phyloP scores from a whole-genome alignment of 1,140 invertebrate species.

The Goniozus legneri region DNA sequence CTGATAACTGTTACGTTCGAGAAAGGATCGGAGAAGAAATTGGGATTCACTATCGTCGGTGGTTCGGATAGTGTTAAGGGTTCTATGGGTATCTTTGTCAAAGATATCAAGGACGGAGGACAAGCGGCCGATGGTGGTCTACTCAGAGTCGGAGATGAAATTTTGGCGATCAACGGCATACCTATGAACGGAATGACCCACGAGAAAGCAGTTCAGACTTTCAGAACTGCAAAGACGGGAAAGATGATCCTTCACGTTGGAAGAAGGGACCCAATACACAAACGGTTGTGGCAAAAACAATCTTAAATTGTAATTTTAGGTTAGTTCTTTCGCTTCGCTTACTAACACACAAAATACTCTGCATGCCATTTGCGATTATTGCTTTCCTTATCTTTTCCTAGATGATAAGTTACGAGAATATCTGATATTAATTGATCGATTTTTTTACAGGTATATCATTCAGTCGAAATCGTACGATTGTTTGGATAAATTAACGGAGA shows the following conservation, averaged over 20 bases:
- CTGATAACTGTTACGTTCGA: constrained; percentile 51
- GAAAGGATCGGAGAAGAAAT: constrained; percentile 64
- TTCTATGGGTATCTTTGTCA: constrained; percentile 70
- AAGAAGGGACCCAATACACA: constrained; percentile 50
- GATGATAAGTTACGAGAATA: neutral
- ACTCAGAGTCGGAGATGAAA: constrained; percentile 64
- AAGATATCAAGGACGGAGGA: constrained; percentile 65
- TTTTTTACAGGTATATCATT: constrained; percentile 34
- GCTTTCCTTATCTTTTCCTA: too few species aligned
- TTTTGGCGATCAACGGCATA: constrained; percentile 63
- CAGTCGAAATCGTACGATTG: constrained; percentile 46
- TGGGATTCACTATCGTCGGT: constrained; percentile 74
- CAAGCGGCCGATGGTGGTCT: constrained; percentile 66
- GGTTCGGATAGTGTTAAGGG: constrained; percentile 69
- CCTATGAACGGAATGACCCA: constrained; percentile 62
- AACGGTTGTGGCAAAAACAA: constrained; percentile 40
- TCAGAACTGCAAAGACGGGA: constrained; percentile 64
- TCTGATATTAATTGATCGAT: constrained; percentile 4
- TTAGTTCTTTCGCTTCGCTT: constrained; percentile 38
- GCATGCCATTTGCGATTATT: too few species aligned
- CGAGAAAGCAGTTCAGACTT: constrained; percentile 61
- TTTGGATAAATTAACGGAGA: constrained; percentile 36
- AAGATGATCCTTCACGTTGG: constrained; percentile 62
- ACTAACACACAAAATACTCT: too few species aligned
- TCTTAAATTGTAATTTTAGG: constrained; percentile 32